Evolutionary conservation across 2,113 vertebrate genomes (phyloP).

Genomic region (Microtus pennsylvanicus): DNA sequence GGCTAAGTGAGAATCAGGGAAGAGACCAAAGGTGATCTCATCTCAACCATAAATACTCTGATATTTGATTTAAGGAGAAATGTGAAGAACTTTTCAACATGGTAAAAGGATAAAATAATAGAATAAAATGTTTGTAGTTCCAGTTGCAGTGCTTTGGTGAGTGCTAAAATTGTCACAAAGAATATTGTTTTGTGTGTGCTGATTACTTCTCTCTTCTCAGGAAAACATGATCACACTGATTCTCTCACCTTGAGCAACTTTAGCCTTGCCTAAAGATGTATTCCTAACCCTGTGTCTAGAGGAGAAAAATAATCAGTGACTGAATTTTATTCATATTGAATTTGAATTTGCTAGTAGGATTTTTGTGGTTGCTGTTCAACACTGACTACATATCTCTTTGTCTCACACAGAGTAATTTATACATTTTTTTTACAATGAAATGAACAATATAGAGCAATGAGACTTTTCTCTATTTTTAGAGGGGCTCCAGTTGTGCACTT

Average conservation of each 20-base stretch:
- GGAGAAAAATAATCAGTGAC: slow-evolving; percentile 64
- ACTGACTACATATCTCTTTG: background rate
- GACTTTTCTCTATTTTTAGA: background rate
- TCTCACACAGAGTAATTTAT: background rate
- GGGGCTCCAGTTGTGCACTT: background rate
- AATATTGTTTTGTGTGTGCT: background rate
- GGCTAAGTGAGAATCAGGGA: no score
- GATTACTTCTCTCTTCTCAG: slow-evolving; percentile 72
- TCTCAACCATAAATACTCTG: background rate
- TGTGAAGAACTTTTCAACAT: background rate
- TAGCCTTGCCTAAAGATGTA: slow-evolving; percentile 62
- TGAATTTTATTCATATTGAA: slow-evolving; percentile 74
- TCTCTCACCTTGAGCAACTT: slow-evolving; percentile 20
- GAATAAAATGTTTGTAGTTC: background rate
- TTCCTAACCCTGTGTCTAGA: slow-evolving; percentile 64
- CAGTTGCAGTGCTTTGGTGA: background rate
- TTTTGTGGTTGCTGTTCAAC: background rate
- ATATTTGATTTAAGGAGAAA: background rate
- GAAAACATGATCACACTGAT: slow-evolving; percentile 75
- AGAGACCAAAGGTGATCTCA: background rate
- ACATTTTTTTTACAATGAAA: background rate
- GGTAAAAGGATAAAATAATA: background rate
- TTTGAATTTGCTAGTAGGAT: slow-evolving; percentile 17
- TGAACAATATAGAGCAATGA: background rate
- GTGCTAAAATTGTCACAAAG: background rate